Percentiles rank a stretch among this genome's conserved stretches.
phyloP scores from a whole-genome alignment of 2,797 vertebrate genomes.

The Hippopotamyrus pictus region DNA sequence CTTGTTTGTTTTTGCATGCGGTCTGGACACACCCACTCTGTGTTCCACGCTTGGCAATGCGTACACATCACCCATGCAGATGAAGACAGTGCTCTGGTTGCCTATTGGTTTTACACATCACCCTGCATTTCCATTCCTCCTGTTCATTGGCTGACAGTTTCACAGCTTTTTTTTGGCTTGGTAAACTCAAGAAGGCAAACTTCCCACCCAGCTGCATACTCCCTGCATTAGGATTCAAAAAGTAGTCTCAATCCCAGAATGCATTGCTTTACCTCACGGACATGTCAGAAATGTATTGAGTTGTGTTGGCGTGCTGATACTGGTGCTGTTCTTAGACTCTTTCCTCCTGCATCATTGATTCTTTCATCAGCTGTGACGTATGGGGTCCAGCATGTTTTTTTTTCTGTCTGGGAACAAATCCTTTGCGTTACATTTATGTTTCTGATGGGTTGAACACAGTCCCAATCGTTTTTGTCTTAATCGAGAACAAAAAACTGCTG shows the following conservation, averaged over 20 bases:
- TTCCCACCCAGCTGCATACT: not conserved
- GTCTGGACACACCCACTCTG: conserved; percentile 19
- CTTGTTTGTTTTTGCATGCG: conserved; percentile 48
- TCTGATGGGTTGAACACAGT: not conserved
- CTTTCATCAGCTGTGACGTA: not conserved
- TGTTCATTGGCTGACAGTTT: not conserved
- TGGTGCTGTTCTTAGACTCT: not conserved
- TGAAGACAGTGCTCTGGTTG: not conserved
- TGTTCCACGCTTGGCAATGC: conserved; percentile 1
- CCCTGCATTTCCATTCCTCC: not conserved
- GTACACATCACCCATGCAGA: conserved; percentile 20
- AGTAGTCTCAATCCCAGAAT: not conserved
- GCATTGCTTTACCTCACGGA: not conserved
- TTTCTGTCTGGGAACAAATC: not conserved
- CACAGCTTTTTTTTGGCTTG: not conserved
- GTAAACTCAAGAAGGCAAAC: not conserved
- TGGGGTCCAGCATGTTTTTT: not conserved
- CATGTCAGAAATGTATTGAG: not conserved
- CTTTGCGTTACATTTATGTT: not conserved
- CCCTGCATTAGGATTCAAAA: not conserved
- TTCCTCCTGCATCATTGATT: not conserved
- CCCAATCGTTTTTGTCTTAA: not conserved
- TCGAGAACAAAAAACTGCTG: not conserved
- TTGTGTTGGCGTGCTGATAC: not conserved
- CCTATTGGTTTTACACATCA: not conserved